A percentile compares a stretch with the other conserved stretches of the same genome.
phyloP scores from a whole-genome alignment of 2,113 vertebrate species.

The cat (Felis catus) region DNA sequence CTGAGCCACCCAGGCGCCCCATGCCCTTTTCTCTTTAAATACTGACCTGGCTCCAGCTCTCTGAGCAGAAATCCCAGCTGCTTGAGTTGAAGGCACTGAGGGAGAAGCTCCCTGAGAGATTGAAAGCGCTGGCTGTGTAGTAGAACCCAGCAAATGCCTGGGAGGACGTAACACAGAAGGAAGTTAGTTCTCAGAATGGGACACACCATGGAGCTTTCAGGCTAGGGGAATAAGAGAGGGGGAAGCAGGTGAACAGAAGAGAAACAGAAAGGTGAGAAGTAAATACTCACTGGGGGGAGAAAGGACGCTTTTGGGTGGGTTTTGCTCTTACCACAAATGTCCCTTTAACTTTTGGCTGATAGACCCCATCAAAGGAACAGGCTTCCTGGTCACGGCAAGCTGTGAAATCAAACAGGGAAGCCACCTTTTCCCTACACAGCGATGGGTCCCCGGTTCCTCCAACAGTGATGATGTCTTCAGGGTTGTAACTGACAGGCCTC shows the following conservation, averaged over 20 bases:
- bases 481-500: slow-evolving; percentile 80
- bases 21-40: neutral
- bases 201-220: neutral
- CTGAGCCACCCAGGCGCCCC: no score
- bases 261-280: neutral
- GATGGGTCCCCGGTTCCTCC: slow-evolving; percentile 86
- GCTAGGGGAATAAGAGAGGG: neutral
- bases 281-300: neutral
- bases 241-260: neutral
- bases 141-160: slow-evolving; percentile 97
- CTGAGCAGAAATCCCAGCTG: slow-evolving; percentile 87
- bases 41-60: slow-evolving; percentile 87
- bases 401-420: slow-evolving; percentile 88
- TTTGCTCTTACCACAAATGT: slow-evolving; percentile 90
- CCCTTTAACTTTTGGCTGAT: slow-evolving; percentile 90
- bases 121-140: slow-evolving; percentile 87
- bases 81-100: slow-evolving; percentile 86
- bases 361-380: slow-evolving; percentile 89
- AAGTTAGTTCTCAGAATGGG: slow-evolving; percentile 11
- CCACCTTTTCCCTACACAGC: slow-evolving; percentile 86
- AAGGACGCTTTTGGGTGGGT: neutral
- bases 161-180: neutral
- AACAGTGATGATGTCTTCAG: slow-evolving; percentile 80
- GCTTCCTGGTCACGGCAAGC: slow-evolving; percentile 82
- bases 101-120: slow-evolving; percentile 84